Base-by-base conservation (phyloP, 2,888 invertebrate genomes). In the Sceliomorpha sp. region DNA sequence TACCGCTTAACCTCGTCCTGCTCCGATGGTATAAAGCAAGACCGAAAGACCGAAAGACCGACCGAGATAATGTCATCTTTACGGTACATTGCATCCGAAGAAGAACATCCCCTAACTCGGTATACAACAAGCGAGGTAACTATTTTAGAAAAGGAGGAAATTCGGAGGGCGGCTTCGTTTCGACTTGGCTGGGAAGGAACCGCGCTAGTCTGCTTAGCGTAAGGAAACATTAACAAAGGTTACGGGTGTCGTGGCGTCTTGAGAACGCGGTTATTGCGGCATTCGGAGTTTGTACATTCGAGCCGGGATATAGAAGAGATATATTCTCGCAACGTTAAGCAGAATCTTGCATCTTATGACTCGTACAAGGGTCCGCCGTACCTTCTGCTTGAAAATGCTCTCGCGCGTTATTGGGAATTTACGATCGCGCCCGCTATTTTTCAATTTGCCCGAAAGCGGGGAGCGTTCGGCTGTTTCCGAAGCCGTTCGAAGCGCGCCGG, bases 191-290 rank as follows among this genome's bases (percentile, higher is more conserved):
- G 14, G 10, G 37, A 37, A 42, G 26, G 42, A 42, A 53, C 42
- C 34, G 6, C 29, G 32, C 27, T 42, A 32, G 50, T 51, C 44
- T 45, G 60, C 37, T 51, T 60, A 60, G 37, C 17, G 36, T 45
- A 36, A 60, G 51, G 60, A 44, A 60, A 51, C 51, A 59, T 59
- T 59, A 59, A 59, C 48, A 48, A 48, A 59, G 48, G 60, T 60
- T 59, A 51, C 44, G 36, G 51, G 44, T 51, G 51, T 44, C 60
- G 31, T 29, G 50, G 36, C 42, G 37, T 51, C 60, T 50, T 44
- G 50, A 60, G n/a, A 50, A 36, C 44, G 36, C 44, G 50, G 44
- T 50, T 60, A 60, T 51, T 60, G 60, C 50, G 42, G 50, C 31
- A 37, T 44, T 40, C 29, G 36, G 50, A 60, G 50, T 51, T 60